Percentiles rank a stretch among this genome's conserved stretches.
Conservation (phyloP, 2,797 vertebrate genomes). For the Hydrolagus colliei region DNA sequence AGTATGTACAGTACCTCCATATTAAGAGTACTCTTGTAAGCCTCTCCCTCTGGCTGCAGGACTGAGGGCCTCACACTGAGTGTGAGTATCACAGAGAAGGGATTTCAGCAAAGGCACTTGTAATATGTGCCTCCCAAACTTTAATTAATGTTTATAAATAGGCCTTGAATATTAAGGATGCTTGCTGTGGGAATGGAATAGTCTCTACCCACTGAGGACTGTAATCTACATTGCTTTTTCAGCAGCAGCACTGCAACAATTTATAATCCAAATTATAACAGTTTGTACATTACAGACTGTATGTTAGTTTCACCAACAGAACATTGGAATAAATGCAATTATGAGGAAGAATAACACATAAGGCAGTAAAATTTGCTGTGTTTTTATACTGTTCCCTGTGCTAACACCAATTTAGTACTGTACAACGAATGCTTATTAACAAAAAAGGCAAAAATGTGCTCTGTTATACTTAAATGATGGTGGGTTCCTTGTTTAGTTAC, state of each 20-base stretch:
- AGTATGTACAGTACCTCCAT: neutral
- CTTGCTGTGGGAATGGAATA: neutral
- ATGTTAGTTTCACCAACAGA: neutral
- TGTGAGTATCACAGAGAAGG: neutral
- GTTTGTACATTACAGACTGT: neutral
- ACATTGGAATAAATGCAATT: neutral
- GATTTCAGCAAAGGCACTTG: neutral
- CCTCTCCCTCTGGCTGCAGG: neutral
- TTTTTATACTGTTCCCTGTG: no score
- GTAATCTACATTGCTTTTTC: neutral
- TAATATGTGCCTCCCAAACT: neutral
- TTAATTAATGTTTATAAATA: constrained; percentile 14
- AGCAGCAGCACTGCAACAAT: neutral
- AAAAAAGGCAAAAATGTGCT: no score
- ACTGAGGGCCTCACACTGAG: neutral
- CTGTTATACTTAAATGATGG: no score
- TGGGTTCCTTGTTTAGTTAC: no score
- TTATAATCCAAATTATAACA: neutral
- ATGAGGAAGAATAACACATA: neutral
- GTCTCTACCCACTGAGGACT: neutral
- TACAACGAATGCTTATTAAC: no score
- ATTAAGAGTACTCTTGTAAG: neutral
- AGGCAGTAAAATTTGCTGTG: no score
- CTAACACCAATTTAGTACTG: no score
- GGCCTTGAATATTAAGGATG: neutral